Conservation (phyloP, 2,113 vertebrate genomes). For the Geothlypis trichas region DNA sequence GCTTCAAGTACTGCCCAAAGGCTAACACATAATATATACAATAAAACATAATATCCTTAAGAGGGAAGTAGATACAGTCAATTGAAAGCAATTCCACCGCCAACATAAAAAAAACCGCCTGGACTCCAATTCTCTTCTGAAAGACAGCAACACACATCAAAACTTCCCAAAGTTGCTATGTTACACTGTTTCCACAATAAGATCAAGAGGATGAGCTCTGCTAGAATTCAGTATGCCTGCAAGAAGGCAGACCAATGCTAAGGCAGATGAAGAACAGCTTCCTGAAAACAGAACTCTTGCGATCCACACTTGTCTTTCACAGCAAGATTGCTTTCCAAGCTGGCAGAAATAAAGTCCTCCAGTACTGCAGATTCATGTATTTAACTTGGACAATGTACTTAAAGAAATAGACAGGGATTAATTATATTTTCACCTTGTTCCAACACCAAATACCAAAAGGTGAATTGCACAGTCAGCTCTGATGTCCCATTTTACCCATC, state of each 20-base stretch:
- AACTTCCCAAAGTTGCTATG: background rate
- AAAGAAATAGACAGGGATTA: background rate
- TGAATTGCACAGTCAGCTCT: background rate
- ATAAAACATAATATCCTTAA: background rate
- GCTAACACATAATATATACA: background rate
- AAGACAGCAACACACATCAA: background rate
- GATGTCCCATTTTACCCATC: background rate
- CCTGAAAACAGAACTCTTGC: background rate
- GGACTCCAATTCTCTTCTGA: background rate
- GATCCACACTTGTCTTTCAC: background rate
- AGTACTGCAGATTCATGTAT: background rate
- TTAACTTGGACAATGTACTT: background rate
- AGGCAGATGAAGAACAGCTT: background rate
- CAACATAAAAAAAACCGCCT: background rate
- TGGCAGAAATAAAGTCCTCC: background rate
- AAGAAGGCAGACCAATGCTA: background rate
- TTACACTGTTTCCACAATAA: background rate
- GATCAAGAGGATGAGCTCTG: background rate
- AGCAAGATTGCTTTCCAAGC: background rate
- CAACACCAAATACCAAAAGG: background rate
- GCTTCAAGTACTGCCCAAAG: background rate
- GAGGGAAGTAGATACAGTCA: background rate
- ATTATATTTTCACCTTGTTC: background rate
- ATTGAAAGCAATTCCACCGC: background rate
- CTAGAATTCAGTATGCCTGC: background rate